These are phyloP conservation scores for Cataglyphis hispanica DNA, from an alignment of 1,140 invertebrate species.

Conservation along the genomic window DNA sequence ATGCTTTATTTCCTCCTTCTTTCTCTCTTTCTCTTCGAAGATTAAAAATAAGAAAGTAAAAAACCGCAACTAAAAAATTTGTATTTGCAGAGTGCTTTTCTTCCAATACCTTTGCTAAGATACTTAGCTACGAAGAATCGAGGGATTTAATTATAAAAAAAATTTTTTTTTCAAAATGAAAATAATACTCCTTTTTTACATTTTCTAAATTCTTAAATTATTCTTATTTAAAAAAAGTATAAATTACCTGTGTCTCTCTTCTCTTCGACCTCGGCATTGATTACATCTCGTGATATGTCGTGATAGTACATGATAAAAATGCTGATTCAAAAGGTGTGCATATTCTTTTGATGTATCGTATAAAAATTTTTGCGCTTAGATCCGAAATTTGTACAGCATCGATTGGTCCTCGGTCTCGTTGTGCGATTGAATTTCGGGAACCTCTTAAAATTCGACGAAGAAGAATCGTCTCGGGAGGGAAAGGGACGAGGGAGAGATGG, in stretches of 20 bases:
- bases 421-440: slow-evolving; percentile 35
- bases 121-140: neutral
- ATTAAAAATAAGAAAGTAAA: neutral
- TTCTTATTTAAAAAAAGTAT: slow-evolving; percentile 20
- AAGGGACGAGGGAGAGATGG: slow-evolving; percentile 14
- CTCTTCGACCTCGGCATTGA: neutral
- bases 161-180: neutral
- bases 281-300: slow-evolving; percentile 32
- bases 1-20: neutral
- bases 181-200: neutral
- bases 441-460: slow-evolving; percentile 59
- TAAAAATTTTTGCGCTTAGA: neutral
- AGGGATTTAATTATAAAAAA: neutral
- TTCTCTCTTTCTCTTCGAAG: neutral
- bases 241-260: neutral
- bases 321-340: neutral
- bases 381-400: slow-evolving; percentile 49
- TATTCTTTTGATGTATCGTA: neutral
- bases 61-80: neutral
- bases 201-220: slow-evolving; percentile 3
- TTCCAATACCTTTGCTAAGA: neutral
- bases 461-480: neutral
- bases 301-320: slow-evolving; percentile 36
- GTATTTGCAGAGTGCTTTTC: neutral
- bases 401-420: slow-evolving; percentile 54